Evolutionary conservation across 2,888 invertebrate genomes (phyloP).

Genomic region (Tetrapedia diversipes): DNA sequence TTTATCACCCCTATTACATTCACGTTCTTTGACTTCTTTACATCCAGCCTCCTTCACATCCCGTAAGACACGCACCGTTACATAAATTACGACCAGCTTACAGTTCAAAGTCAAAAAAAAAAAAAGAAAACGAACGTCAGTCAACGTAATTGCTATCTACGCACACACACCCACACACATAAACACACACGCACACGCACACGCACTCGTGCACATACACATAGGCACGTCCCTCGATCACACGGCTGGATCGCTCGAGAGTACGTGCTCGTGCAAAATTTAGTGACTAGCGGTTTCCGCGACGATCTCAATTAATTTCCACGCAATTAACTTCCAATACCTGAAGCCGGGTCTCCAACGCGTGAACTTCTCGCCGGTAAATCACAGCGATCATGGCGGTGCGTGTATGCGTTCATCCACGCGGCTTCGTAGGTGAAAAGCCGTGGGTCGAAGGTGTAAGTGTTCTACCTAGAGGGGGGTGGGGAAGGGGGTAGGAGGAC

Average conservation of each 20-base stretch:
- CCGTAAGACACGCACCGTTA: background rate
- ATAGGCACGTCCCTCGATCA: slow-evolving; percentile 52
- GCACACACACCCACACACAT: too few relatives aligned
- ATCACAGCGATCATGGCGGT: slow-evolving; percentile 50
- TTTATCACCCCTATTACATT: background rate
- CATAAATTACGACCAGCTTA: slow-evolving; percentile 23
- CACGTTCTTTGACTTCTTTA: too few relatives aligned
- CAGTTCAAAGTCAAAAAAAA: background rate
- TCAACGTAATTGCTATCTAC: slow-evolving; percentile 50
- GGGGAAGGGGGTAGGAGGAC: slow-evolving; percentile 35
- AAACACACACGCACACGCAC: too few relatives aligned
- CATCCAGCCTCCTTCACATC: background rate
- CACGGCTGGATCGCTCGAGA: slow-evolving; percentile 46
- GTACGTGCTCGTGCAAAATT: slow-evolving; percentile 53
- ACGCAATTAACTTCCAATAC: slow-evolving; percentile 66
- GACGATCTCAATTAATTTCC: slow-evolving; percentile 65
- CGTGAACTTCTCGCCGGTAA: slow-evolving; percentile 60
- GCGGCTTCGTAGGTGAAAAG: slow-evolving; percentile 50
- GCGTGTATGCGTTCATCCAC: slow-evolving; percentile 54
- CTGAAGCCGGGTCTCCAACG: slow-evolving; percentile 49
- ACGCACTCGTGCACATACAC: too few relatives aligned
- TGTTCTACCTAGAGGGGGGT: slow-evolving; percentile 49
- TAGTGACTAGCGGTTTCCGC: slow-evolving; percentile 58
- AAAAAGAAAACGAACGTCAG: slow-evolving; percentile 6
- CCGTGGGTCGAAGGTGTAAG: slow-evolving; percentile 53